Conservation (phyloP, 2,888 invertebrate genomes). For the Andrena bucephala region DNA sequence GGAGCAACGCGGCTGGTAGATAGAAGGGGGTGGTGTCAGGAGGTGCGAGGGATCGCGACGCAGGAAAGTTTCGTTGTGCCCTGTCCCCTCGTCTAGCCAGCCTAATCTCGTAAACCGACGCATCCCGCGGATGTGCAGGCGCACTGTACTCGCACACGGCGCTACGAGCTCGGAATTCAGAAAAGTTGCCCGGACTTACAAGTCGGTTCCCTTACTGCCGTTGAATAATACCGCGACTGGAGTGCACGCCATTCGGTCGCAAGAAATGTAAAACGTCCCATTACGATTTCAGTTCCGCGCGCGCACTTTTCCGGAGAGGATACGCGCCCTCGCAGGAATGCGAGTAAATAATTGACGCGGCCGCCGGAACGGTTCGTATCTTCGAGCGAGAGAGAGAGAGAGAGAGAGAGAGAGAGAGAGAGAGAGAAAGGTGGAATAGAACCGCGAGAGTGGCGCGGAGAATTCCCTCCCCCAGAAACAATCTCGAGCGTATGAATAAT, state of each 20-base stretch:
- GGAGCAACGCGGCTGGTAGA: slow-evolving; percentile 19
- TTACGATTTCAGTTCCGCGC: slow-evolving; percentile 64
- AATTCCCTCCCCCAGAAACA: slow-evolving; percentile 13
- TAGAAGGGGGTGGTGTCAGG: slow-evolving; percentile 8
- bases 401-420: neutral
- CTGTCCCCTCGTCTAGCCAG: slow-evolving; percentile 17
- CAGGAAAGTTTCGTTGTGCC: slow-evolving; percentile 45
- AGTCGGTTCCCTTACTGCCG: slow-evolving; percentile 41
- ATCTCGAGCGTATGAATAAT: slow-evolving; percentile 48
- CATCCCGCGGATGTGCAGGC: slow-evolving; percentile 31
- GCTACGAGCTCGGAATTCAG: slow-evolving; percentile 58
- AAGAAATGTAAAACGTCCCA: slow-evolving; percentile 65
- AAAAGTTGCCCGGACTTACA: slow-evolving; percentile 63
- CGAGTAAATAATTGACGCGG: slow-evolving; percentile 62
- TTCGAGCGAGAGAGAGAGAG: neutral
- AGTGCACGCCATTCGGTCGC: slow-evolving; percentile 51
- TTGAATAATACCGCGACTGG: slow-evolving; percentile 62
- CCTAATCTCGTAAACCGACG: slow-evolving; percentile 64
- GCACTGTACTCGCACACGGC: slow-evolving; percentile 15
- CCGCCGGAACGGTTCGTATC: neutral
- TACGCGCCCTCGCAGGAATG: slow-evolving; percentile 42
- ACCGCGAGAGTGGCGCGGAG: neutral
- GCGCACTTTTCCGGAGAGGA: slow-evolving; percentile 43
- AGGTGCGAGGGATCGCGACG: neutral
- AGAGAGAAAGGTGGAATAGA: neutral